Conservation (phyloP, 2,797 vertebrate genomes). For the Sebastes glaucus region DNA sequence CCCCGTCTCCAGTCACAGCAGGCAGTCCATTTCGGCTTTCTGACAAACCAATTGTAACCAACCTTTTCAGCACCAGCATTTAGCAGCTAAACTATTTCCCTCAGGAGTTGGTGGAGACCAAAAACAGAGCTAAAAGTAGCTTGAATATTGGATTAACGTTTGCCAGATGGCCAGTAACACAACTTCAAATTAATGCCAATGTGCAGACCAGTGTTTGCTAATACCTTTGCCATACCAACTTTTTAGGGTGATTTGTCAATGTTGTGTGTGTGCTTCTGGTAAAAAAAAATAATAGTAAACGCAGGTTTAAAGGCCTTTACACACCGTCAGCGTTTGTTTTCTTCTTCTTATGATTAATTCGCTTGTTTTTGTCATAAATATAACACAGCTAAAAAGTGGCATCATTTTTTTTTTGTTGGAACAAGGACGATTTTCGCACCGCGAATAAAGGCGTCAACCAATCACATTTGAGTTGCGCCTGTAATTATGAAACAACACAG, state of each 20-base stretch:
- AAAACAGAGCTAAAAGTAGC: not conserved
- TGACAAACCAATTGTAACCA: not conserved
- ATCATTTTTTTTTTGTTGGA: too few relatives aligned
- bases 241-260: accelerated
- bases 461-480: too few relatives aligned
- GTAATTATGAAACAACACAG: too few relatives aligned
- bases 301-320: too few relatives aligned
- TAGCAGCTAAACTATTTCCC: not conserved
- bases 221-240: not conserved
- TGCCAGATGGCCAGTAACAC: not conserved
- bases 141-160: too few relatives aligned
- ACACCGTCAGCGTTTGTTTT: too few relatives aligned
- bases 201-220: not conserved
- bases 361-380: too few relatives aligned
- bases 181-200: not conserved
- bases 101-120: not conserved
- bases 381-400: too few relatives aligned
- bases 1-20: not conserved
- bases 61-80: not conserved
- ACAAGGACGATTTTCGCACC: accelerated
- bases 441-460: too few relatives aligned
- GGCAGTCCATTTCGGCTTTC: too few relatives aligned
- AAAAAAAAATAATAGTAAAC: too few relatives aligned
- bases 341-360: too few relatives aligned
- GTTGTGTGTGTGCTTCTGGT: not conserved